These are phyloP conservation scores for Phoenicopterus ruber DNA, from an alignment of 2,113 vertebrate species.

Conservation along the genomic window DNA sequence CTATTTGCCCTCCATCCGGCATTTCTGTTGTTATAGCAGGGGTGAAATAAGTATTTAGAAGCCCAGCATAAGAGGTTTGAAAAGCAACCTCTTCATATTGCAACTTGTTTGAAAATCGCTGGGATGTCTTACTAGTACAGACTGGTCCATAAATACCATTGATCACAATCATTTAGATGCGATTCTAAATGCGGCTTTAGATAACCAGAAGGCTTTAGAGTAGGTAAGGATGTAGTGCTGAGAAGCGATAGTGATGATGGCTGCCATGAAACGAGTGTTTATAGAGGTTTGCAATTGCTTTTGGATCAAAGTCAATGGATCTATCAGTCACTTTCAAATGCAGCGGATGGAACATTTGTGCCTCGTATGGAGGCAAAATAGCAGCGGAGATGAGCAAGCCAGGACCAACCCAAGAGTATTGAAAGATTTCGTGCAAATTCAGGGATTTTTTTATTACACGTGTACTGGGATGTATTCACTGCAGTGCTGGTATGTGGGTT, in stretches of 20 bases:
- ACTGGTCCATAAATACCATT: background rate
- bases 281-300: background rate
- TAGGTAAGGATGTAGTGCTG: background rate
- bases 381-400: background rate
- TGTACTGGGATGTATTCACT: rapidly evolving
- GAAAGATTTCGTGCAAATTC: background rate
- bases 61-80: background rate
- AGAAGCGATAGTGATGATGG: background rate
- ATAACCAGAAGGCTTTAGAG: background rate
- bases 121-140: background rate
- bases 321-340: background rate
- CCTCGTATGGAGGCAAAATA: rapidly evolving
- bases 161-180: rapidly evolving
- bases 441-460: background rate
- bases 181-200: background rate
- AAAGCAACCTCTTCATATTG: background rate
- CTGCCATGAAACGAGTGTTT: background rate
- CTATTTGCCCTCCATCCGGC: background rate
- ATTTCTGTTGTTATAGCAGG: background rate
- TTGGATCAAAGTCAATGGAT: background rate
- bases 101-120: background rate
- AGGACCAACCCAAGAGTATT: background rate
- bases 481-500: background rate
- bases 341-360: background rate
- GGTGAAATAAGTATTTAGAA: background rate